Base-by-base conservation (phyloP, 1,140 invertebrate species). In the Brachionus rotundiformis region DNA sequence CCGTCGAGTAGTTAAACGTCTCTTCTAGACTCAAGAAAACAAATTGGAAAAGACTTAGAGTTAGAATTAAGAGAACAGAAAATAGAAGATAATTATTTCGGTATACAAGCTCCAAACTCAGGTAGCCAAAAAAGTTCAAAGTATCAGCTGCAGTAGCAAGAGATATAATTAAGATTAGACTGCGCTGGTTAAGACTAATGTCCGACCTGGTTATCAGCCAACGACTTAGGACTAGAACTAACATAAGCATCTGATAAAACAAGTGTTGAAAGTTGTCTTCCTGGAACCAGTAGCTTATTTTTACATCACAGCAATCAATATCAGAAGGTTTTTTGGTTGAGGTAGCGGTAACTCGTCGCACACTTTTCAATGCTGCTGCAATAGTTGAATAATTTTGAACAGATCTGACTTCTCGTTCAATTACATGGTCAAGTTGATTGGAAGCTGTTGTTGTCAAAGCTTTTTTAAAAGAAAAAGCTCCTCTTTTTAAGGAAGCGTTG, bases 181-280 rank as follows among this genome's bases (percentile, higher is more conserved):
- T 39, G 16, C 76, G 29, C 36, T 79, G 76, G 13, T 63, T 79
- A 3, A 79, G 29, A 19, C 54, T 79, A 25, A 79, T 19, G n/a
- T 79, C 76, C 8, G 76, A 36, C 8, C 76, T 19, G 4, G 76
- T 79, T 29, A 79, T 79, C 10, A 79, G 6, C 76, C 76, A 79
- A 16, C 76, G 76, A 59, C 47, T 59, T 1, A 59, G 19, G 11
- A 79, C 76, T 19, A 79, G 25, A 19, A 79, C 36, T 16, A 79
- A 23, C 76, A 79, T 79, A 4, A 79, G 36, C 3, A 27, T 27
- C 23, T 79, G 76, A 19, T 39, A 36, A n/a, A 79, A 79, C 29
- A 79, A 63, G 19, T 63, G 59, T 39, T 79, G 76, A 79, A 79
- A 79, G 13, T 63, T 54, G 25, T 79, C 76, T 19, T 79, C 76